Evolutionary conservation across 1,140 invertebrate genomes (phyloP), one percentile per base, ranked within the genome.

Genomic region (Trissolcus basalis): DNA sequence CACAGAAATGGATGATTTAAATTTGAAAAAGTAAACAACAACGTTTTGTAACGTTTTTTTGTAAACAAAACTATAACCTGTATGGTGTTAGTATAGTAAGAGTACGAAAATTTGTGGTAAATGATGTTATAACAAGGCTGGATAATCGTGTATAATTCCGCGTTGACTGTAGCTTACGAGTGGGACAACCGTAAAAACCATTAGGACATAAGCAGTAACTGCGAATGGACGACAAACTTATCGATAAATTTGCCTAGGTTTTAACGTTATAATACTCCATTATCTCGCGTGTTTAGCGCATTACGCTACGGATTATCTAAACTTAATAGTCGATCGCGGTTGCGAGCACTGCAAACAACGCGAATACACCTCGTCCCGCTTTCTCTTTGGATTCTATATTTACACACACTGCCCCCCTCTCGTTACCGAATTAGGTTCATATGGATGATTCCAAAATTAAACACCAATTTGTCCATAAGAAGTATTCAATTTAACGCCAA

Each of bases 191-290:
- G 8, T 36, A 36, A 35, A 58, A 58, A 58, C 15, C 33, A 39
- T 39, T 50, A 50, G 35, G 50, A 60, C 39, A 27, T 48, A 5
- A 4, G 1, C 19, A 7, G 36, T 14, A 36, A 36, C 33, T 13
- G n/a, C 12, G 11, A 13, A 51, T 35, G n/a, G 44, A 43, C 36
- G 27, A 45, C 3, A 60, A 51, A 33, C 19, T 43, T 51, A 67
- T 50, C 27, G 44, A 56, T 58, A 67, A 67, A 67, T 67, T 67
- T 67, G 54, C 49, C 14, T 10, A 58, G 36, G 63, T 50, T 56
- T 67, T 56, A 65, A 58, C 14, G 35, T 43, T 50, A 50, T 67
- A 67, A 67, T 56, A 13, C 45, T 43, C 13, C 36, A 50, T 67
- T 58, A 67, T 67, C 39, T 33, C 8, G 35, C 35, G 13, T 16